Evolutionary conservation across 2,888 invertebrate species (phyloP).

Genomic region (Eulithis prunata): DNA sequence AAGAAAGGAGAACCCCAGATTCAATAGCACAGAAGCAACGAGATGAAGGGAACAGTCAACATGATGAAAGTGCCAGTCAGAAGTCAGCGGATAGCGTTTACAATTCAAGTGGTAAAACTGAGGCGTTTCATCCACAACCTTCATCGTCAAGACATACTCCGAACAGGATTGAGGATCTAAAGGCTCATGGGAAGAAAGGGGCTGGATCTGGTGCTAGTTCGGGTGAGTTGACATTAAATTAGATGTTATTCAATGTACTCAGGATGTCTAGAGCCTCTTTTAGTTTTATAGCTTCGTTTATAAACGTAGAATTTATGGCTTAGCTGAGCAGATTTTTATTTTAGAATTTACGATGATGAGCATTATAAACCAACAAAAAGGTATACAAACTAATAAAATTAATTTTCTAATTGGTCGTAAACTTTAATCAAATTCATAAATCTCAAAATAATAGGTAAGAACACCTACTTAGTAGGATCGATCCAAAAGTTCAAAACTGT

Average conservation of each 20-base stretch:
- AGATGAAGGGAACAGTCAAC: constrained; percentile 61
- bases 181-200: constrained; percentile 75
- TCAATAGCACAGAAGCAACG: constrained; percentile 63
- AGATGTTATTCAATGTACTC: background rate
- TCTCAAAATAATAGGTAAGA: background rate
- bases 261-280: constrained; percentile 1
- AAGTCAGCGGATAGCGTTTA: constrained; percentile 84
- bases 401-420: constrained; percentile 11
- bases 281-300: background rate
- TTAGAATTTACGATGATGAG: background rate
- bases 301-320: background rate
- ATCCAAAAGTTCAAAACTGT: too few relatives aligned
- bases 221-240: constrained; percentile 54
- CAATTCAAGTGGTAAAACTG: constrained; percentile 79
- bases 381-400: constrained; percentile 16
- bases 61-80: constrained; percentile 76
- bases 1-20: constrained; percentile 67
- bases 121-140: constrained; percentile 72
- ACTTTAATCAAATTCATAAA: background rate
- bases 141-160: constrained; percentile 79
- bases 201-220: constrained; percentile 87
- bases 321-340: background rate
- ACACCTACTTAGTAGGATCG: too few relatives aligned
- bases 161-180: constrained; percentile 78
- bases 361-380: constrained; percentile 10